These are phyloP conservation scores for Pholis gunnellus DNA, from an alignment of 2,113 vertebrate genomes.

Conservation along the genomic window DNA sequence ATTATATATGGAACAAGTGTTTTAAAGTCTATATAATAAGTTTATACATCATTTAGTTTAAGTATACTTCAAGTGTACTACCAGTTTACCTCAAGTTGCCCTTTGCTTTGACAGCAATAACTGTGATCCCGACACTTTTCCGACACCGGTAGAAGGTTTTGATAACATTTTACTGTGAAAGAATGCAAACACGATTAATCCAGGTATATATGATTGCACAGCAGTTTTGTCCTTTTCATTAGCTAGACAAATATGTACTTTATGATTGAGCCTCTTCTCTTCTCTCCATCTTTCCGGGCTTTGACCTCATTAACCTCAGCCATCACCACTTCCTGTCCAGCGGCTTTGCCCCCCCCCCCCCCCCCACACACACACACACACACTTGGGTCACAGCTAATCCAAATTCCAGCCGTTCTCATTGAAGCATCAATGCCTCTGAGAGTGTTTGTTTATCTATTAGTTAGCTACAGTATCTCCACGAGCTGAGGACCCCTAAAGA, in stretches of 20 bases:
- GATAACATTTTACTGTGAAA: background rate
- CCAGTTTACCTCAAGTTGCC: background rate
- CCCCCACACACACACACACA: background rate
- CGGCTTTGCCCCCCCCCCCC: conserved; percentile 4
- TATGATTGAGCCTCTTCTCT: background rate
- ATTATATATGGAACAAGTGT: too few relatives aligned
- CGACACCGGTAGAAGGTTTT: background rate
- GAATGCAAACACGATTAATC: background rate
- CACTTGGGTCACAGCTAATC: conserved; percentile 22
- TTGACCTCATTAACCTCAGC: conserved; percentile 41
- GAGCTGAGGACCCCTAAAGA: conserved; percentile 19
- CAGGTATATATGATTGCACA: background rate
- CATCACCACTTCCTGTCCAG: conserved; percentile 22
- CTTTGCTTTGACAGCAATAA: background rate
- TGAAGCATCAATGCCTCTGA: conserved; percentile 7
- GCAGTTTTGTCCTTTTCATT: conserved; percentile 7
- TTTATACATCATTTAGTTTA: too few relatives aligned
- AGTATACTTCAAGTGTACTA: background rate
- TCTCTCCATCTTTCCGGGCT: conserved; percentile 12
- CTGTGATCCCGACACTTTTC: background rate
- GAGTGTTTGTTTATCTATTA: conserved; percentile 40
- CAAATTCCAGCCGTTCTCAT: conserved; percentile 15
- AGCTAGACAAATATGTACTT: conserved; percentile 21
- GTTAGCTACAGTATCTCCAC: conserved; percentile 46
- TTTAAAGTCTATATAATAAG: too few relatives aligned